These are phyloP conservation scores for Blastomussa wellsi DNA, from an alignment of 92 coral and sea anemone species.

Conservation along the genomic window DNA sequence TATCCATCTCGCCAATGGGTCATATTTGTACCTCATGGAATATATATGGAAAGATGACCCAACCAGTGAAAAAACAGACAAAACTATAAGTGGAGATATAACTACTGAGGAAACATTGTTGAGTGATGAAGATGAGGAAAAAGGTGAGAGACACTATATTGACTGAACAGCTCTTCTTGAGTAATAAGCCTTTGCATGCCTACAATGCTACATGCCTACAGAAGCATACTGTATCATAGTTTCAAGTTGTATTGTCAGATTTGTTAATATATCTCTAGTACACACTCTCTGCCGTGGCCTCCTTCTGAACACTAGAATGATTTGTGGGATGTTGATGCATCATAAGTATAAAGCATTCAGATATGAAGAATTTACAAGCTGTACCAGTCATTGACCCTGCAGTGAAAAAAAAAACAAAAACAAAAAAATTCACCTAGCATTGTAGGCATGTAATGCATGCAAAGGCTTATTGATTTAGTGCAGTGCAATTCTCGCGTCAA, in stretches of 20 bases:
- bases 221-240: background rate
- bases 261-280: background rate
- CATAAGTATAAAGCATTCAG: too few relatives aligned
- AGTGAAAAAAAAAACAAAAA: too few relatives aligned
- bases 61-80: background rate
- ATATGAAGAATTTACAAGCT: too few relatives aligned
- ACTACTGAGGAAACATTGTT: background rate
- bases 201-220: background rate
- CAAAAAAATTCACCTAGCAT: too few relatives aligned
- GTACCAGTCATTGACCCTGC: too few relatives aligned
- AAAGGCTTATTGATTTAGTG: too few relatives aligned
- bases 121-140: conserved; percentile 19
- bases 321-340: background rate
- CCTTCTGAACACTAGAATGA: background rate
- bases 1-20: background rate
- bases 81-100: background rate
- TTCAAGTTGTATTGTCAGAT: background rate
- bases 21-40: conserved; percentile 46
- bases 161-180: too few relatives aligned
- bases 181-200: too few relatives aligned
- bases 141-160: conserved; percentile 20
- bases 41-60: conserved; percentile 23
- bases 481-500: too few relatives aligned
- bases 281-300: background rate
- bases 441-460: too few relatives aligned